Evolutionary conservation across 2,797 vertebrate genomes (phyloP).

Genomic region (Pampus argenteus): DNA sequence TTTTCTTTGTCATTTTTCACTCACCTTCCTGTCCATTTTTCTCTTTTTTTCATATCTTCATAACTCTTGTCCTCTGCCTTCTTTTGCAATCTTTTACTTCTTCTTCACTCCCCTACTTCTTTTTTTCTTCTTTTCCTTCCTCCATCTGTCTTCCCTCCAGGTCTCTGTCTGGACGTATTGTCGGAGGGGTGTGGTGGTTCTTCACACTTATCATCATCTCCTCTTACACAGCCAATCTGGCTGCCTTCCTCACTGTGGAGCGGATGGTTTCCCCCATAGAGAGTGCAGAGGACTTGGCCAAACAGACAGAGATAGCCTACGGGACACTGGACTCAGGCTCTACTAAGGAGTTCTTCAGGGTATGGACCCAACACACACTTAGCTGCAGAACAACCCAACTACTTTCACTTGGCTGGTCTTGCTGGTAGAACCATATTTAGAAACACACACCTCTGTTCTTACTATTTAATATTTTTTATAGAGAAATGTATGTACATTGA

Average conservation of each 20-base stretch:
- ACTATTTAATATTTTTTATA: constrained; percentile 1
- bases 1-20: constrained; percentile 3
- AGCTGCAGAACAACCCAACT: no score
- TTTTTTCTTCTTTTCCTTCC: neutral
- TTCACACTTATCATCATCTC: constrained; percentile 99
- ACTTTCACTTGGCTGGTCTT: neutral
- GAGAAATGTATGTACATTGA: neutral
- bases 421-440: neutral
- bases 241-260: constrained; percentile 98
- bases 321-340: constrained; percentile 97
- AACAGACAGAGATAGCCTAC: constrained; percentile 98
- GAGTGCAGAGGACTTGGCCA: constrained; percentile 95
- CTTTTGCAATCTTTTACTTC: neutral
- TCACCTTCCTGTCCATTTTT: constrained; percentile 4
- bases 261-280: constrained; percentile 95
- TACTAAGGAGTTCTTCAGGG: constrained; percentile 99
- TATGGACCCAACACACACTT: constrained; percentile 82
- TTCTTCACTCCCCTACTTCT: neutral
- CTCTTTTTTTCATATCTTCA: no score
- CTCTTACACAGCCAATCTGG: constrained; percentile 98
- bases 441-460: neutral
- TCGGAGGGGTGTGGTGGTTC: constrained; percentile 99
- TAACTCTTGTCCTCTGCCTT: neutral
- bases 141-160: constrained; percentile 78
- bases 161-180: constrained; percentile 98